phyloP scores from a whole-genome alignment of 2,888 invertebrate species.

The Cloeon dipterum region DNA sequence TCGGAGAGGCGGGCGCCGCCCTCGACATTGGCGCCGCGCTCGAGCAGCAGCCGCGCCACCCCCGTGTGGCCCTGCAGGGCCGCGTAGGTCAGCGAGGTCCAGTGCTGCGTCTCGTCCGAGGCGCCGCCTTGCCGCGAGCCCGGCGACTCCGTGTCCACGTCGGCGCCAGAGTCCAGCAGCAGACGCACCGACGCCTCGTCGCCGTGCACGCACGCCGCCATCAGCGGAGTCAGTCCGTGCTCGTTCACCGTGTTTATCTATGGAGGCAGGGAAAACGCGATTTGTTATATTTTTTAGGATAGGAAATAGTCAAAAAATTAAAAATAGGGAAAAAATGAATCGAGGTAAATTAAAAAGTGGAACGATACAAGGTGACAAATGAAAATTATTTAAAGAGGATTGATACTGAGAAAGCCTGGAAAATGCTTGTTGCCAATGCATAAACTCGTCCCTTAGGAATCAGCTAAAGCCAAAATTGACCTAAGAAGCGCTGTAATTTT shows the following conservation, averaged over 20 bases:
- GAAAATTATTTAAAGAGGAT: too few species aligned
- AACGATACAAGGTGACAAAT: too few species aligned
- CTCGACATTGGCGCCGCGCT: slow-evolving; percentile 64
- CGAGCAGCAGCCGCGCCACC: slow-evolving; percentile 29
- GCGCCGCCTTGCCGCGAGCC: slow-evolving; percentile 13
- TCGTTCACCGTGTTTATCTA: slow-evolving; percentile 52
- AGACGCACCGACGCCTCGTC: slow-evolving; percentile 54
- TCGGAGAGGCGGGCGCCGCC: slow-evolving; percentile 64
- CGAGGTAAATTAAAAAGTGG: too few species aligned
- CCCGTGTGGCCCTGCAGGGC: slow-evolving; percentile 26
- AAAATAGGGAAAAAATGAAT: too few species aligned
- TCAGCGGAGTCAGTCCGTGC: slow-evolving; percentile 56
- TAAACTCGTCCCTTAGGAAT: too few species aligned
- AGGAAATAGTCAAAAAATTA: too few species aligned
- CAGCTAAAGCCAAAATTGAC: too few species aligned
- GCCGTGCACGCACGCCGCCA: slow-evolving; percentile 58
- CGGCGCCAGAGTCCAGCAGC: slow-evolving; percentile 57
- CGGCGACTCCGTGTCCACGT: slow-evolving; percentile 61
- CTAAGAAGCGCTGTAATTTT: too few species aligned
- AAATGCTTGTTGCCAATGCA: too few species aligned
- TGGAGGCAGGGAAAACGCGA: too few species aligned
- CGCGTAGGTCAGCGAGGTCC: slow-evolving; percentile 78
- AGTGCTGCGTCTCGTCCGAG: slow-evolving; percentile 42
- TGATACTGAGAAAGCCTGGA: too few species aligned
- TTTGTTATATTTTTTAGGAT: neutral